Percentiles rank a stretch among this genome's conserved stretches.
phyloP scores from a whole-genome alignment of 2,113 vertebrate genomes.

The Leuciscus idus region DNA sequence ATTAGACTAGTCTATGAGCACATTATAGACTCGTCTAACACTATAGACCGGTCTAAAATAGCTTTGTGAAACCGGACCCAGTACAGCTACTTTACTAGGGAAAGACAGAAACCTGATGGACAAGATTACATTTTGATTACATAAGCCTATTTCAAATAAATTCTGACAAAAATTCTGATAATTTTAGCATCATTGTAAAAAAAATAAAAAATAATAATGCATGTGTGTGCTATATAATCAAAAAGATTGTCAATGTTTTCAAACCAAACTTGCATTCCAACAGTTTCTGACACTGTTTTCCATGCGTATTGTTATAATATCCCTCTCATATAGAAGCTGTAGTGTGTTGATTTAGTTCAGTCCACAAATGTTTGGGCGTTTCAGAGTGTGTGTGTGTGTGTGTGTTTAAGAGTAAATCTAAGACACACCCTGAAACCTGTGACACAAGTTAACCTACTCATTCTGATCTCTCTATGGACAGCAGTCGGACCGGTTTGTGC shows the following conservation, averaged over 20 bases:
- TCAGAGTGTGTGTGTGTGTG: neutral
- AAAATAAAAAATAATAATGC: too few relatives aligned
- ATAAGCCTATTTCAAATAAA: too few relatives aligned
- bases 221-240: too few relatives aligned
- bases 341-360: neutral
- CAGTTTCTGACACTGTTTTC: neutral
- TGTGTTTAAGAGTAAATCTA: neutral
- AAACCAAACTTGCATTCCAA: neutral
- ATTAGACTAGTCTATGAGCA: too few relatives aligned
- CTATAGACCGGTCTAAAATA: too few relatives aligned
- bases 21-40: too few relatives aligned
- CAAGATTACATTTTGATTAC: too few relatives aligned
- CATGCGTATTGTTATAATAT: neutral
- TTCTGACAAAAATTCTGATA: too few relatives aligned
- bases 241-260: neutral
- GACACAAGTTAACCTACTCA: neutral
- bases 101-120: too few relatives aligned
- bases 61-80: too few relatives aligned
- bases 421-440: slow-evolving; percentile 31
- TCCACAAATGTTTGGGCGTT: neutral
- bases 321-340: neutral
- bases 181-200: too few relatives aligned
- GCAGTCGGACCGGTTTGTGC: neutral
- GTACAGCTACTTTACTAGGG: too few relatives aligned
- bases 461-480: neutral